Evolutionary conservation across 2,888 invertebrate genomes (phyloP), one percentile per base, ranked within the genome.

Genomic region (Polyommatus iphigenia): DNA sequence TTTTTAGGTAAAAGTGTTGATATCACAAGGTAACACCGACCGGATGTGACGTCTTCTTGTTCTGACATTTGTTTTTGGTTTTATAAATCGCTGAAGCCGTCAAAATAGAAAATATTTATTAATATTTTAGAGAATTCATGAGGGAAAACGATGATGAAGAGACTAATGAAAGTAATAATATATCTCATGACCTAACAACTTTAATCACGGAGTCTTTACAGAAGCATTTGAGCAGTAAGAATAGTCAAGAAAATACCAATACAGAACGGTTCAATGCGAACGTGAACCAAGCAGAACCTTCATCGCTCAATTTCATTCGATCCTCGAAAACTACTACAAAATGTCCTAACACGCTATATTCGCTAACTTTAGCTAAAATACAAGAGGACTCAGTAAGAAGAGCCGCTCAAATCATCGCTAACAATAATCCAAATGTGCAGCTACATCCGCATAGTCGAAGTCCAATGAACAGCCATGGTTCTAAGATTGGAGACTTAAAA

Each of bases 401-500:
- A 54, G 41, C 24, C n/a, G 32, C 32, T 59, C 71, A 76, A 76
- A 67, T 32, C 67, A 57, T 62, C 18, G 59, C 46, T 67, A 79
- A 80, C 77, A 77, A 32, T 72, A 24, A 75, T 50, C 24, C 20
- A 13, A 57, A 78, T 59, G 7, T 50, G 3, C 20, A 57, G 3
- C 73, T 36, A 2, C 62, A 73, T 13, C 57, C 46, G 32, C n/a
- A 29, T 24, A 62, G 67, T 59, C 59, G 8, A 72, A 18, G 67
- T 59, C 18, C 59, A 20, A 20, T 72, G 29, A 24, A 18, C 7
- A 67, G 62, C 8, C 13, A 79, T 32, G 80, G 79, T 57, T 78
- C 76, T 46, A 77, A 76, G 46, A 78, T 82, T 71, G 83, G 85
- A 18, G 90, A 91, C 67, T 77, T 89, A 50, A 85, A 89, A 0